Base-by-base conservation (phyloP, 2,888 invertebrate species). In the Stenchaetothrips biformis region DNA sequence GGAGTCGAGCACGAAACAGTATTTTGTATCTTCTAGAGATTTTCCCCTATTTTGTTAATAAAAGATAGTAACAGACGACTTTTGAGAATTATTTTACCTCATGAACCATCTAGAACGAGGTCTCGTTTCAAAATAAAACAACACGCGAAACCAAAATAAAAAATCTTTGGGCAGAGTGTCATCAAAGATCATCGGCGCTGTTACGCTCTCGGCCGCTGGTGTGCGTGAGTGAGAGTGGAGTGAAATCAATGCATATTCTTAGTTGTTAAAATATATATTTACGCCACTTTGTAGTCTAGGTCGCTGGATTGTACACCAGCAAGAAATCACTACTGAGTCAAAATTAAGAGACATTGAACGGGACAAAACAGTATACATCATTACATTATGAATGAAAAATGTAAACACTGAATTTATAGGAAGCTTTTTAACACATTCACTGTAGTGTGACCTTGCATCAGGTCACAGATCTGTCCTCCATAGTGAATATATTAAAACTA, bases 221-320 rank as follows among this genome's bases (percentile, higher is more conserved):
- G n/a, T n/a, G n/a, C n/a, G n/a, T n/a, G 37, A 37, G 37, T 37
- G 37, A 53, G 53, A 67, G 21, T 25, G 25, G 25, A 25, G 25
- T 1, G 7, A 11, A 25, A 25, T 25, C 3, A 21, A 74, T 25
- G 7, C 11, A 9, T 67, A 7, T 25, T 74, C 25, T 25, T 25
- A 25, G 21, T 74, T 21, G 67, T 74, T 74, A 74, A 74, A 74
- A 74, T 37, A 74, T 74, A 74, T 74, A 74, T 74, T 74, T 74
- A 25, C 25, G 25, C 25, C 67, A 74, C 67, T 25, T 74, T 7
- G 11, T 11, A 59, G 59, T 11, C 11, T 74, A 74, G 21, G 25
- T 25, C 21, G 67, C 37, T 37, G 25, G 21, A 11, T 74, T 74
- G 25, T 74, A 74, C 67, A 8, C 21, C 25, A 21, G 21, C 21